Base-by-base conservation (phyloP, 2,888 invertebrate genomes). In the Adineta ricciae region DNA sequence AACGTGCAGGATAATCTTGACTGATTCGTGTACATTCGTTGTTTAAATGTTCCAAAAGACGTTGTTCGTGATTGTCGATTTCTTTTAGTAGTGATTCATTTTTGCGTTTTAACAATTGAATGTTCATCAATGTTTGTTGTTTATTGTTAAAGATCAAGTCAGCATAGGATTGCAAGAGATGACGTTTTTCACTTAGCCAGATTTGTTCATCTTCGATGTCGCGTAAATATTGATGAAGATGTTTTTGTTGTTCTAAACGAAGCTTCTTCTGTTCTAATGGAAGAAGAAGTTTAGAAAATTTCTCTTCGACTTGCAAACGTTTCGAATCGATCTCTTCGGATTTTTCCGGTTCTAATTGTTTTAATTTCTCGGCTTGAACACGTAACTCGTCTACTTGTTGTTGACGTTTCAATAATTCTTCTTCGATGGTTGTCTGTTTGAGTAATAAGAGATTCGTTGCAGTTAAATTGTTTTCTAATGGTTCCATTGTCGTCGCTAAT, bases 381-480 rank as follows among this genome's bases (percentile, higher is more conserved):
- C 97, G 96, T 86, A 99, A 92, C 90, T 98, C 97, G 87, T 94
- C 94, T 9, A 98, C 96, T 87, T 91, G 90, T 86, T 89, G 88
- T 88, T 91, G 96, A 87, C 94, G 94, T 21, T 96, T 88, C 87
- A 89, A 89, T 89, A 91, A 88, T 88, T 91, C 89, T 85, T 88
- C 88, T 87, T 91, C 91, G 86, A 90, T 88, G 89, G 92, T 92
- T 89, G 97, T 96, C 91, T 99, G 99, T 92, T 97, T 97, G 92
- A 98, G 97, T 95, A 99, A 97, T 84, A 97, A 93, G 90, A 98
- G 96, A 89, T 99, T 99, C 86, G 99, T 99, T 83, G 97, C 97
- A 85, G 98, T 97, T 89, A 99, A 93, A 92, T 99, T 98, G 86
- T 91, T 91, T 88, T 90, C 97, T 78, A n/a, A 7, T 78, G 78